A percentile compares a stretch with the other conserved stretches of the same genome.
phyloP scores from a whole-genome alignment of 2,113 vertebrate species.

The Gymnocephalus cernua region DNA sequence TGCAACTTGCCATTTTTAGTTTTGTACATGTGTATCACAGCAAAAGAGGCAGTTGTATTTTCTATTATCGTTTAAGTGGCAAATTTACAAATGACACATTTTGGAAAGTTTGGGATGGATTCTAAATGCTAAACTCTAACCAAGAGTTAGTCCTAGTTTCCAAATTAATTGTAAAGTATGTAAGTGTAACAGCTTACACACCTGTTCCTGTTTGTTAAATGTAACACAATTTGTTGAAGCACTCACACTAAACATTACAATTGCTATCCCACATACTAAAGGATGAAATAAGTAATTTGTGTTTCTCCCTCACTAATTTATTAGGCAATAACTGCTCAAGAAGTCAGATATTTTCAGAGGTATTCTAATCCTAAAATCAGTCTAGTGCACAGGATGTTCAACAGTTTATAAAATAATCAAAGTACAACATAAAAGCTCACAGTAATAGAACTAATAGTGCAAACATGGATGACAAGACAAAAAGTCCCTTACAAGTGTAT shows the following conservation, averaged over 20 bases:
- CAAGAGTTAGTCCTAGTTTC: neutral
- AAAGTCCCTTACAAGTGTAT: neutral
- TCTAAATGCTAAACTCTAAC: neutral
- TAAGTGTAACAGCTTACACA: neutral
- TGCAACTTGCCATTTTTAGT: neutral
- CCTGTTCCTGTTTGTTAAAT: neutral
- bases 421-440: neutral
- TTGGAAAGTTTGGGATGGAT: neutral
- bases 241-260: neutral
- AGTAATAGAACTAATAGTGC: neutral
- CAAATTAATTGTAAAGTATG: neutral
- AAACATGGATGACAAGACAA: neutral
- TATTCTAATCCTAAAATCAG: neutral
- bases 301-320: neutral
- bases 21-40: neutral
- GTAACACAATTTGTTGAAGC: neutral
- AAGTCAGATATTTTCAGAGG: neutral
- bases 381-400: neutral
- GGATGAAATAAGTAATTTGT: neutral
- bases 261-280: neutral
- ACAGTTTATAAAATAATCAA: neutral
- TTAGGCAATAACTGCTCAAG: neutral
- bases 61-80: neutral
- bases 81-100: neutral
- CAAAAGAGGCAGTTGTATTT: neutral